Evolutionary conservation across 2,888 invertebrate genomes (phyloP), one percentile per base, ranked within the genome.

Genomic region (Hedychridium roseum): DNA sequence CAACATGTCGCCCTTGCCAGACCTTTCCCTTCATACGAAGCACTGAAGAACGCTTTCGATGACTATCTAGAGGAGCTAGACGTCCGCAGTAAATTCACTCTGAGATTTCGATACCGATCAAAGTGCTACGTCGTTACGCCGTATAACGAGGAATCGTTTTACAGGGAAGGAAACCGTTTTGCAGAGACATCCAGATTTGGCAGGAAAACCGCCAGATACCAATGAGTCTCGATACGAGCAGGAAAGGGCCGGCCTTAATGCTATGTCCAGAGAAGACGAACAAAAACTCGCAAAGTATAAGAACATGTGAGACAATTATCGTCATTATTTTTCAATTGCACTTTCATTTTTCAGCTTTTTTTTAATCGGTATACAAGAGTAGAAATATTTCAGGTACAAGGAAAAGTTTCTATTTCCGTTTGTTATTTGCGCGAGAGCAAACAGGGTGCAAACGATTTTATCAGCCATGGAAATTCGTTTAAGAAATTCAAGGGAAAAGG

Each of bases 401-500:
- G 71, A 78, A 2, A 87, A 86, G 70, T 88, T 88, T 71, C 83
- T 83, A 17, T 88, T 88, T 68, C 88, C 88, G 1, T 89, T 88
- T 70, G 83, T 88, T 36, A 86, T 88, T 53, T 88, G 88, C 62
- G 86, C 84, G 1, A 80, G 86, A 50, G 83, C 85, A 74, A 86
- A 86, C 62, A 85, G 86, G 70, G 78, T 85, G 6, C 75, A 81
- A 38, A 81, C 84, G 3, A 86, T 88, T 57, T 76, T 88, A 35
- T 73, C 80, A 18, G 84, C 84, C 12, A 78, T 89, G 3, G 78
- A 83, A 56, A 65, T 57, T 1, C 80, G 88, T 27, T 79, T 84
- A 47, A 73, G 81, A 30, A 87, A 86, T 68, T 74, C 80, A 0
- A 69, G 68, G 21, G 81, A 84, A 12, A 71, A 79, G 36, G 88